Conservation (phyloP, 64 coral and sea anemone genomes). For the Dendrophyllia cribrosa region DNA sequence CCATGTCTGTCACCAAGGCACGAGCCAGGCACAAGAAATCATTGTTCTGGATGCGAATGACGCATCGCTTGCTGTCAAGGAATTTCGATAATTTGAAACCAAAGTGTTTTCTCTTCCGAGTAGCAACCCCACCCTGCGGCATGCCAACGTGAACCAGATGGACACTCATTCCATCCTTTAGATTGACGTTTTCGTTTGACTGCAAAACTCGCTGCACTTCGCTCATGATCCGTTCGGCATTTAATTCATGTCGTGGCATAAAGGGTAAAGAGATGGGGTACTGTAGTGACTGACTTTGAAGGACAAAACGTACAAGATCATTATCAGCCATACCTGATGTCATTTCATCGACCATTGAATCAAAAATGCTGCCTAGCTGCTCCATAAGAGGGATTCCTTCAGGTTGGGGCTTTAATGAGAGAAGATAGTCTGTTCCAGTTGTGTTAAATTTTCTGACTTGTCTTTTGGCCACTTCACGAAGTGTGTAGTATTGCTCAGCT, state of each 20-base stretch:
- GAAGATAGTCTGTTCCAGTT: too few species aligned
- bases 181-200: not conserved
- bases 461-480: too few species aligned
- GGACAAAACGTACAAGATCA: not conserved
- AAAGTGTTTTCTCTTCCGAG: not conserved
- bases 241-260: constrained; percentile 26
- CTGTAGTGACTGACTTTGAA: not conserved
- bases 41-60: constrained; percentile 58
- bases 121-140: not conserved
- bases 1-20: constrained; percentile 40
- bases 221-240: constrained; percentile 22
- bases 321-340: too few species aligned
- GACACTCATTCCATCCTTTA: constrained; percentile 22
- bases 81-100: constrained; percentile 37
- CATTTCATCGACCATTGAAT: too few species aligned
- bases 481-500: too few species aligned
- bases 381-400: too few species aligned
- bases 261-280: constrained; percentile 42
- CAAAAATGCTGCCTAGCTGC: too few species aligned
- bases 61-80: constrained; percentile 4
- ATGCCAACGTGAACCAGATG: constrained; percentile 55
- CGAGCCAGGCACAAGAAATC: constrained; percentile 24
- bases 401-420: too few species aligned
- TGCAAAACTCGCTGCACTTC: constrained; percentile 46
- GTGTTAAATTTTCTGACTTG: too few species aligned